Base-by-base conservation (phyloP, 2,797 vertebrate species). In the Spinus pinus region DNA sequence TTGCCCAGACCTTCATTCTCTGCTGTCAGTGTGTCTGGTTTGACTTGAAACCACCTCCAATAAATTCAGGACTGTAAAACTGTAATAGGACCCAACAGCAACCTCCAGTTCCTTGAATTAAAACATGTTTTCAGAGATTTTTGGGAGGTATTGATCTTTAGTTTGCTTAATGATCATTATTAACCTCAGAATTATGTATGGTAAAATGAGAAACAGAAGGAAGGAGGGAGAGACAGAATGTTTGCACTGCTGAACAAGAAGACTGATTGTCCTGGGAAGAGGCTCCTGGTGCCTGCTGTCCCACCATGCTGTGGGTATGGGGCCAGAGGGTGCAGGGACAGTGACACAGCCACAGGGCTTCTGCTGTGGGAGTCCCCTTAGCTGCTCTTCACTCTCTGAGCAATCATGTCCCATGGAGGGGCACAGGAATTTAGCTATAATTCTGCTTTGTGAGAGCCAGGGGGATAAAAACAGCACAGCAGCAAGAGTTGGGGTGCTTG, bases 391-490 rank as follows among this genome's bases (percentile, higher is more conserved):
- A 4, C 51, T 9, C 54, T 30, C 42, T 4, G 50, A 21, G 41
- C 9, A 0, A 0, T 28, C 56, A 0, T 11, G 1, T 46, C 39
- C 30, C 2, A 0, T 4, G 23, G 2, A 15, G 46, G 8, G n/a
- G 6, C 46, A 13, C 15, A 6, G 53, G 21, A 47, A 13, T 39
- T 49, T 4, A 2, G 6, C 18, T 2, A 2, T 2, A 2, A 21
- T 31, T 19, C 81, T 70, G 7, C 31, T 51, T 21, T 9, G 20
- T 20, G 41, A 47, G 23, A 19, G 35, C 33, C 46, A 42, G 0
- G 0, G 2, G 6, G 21, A 15, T 37, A 27, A 42, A 39, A 72
- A 27, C 1, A 35, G 62, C 78, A 7, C 9, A 10, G 64, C 56
- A 28, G 46, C 0, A 1, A 58, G 51, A 61, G 35, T 2, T 19